Percentiles rank a stretch among this genome's conserved stretches.
phyloP scores from a whole-genome alignment of 2,797 vertebrate genomes.

The Somateria mollissima region DNA sequence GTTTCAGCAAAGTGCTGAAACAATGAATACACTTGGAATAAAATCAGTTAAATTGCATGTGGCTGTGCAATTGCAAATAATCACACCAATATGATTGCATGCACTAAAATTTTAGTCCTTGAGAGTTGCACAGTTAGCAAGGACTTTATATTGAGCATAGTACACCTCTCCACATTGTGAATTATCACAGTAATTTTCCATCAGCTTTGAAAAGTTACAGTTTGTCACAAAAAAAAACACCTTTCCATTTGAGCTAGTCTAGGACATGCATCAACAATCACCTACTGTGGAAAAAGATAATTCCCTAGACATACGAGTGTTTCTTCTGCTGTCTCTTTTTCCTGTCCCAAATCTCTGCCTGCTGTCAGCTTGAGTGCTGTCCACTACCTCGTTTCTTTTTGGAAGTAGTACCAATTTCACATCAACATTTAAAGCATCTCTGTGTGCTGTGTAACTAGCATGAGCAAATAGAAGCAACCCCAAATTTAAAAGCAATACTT shows the following conservation, averaged over 20 bases:
- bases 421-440: constrained; percentile 59
- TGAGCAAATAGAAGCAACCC: constrained; percentile 40
- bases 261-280: background rate
- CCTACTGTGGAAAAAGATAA: constrained; percentile 16
- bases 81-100: background rate
- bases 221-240: constrained; percentile 16
- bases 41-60: background rate
- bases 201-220: constrained; percentile 1
- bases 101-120: background rate
- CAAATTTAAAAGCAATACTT: constrained; percentile 41
- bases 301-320: constrained; percentile 12
- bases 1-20: background rate
- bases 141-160: background rate
- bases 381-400: background rate
- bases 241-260: background rate
- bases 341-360: background rate
- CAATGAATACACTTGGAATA: background rate
- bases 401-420: constrained; percentile 32
- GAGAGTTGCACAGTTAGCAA: background rate
- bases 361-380: constrained; percentile 19
- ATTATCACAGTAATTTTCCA: background rate
- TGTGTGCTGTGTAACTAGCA: background rate
- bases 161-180: background rate
- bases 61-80: background rate
- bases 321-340: background rate